Conservation (phyloP, 1,140 invertebrate genomes). For the Oncopodura yosiiana region DNA sequence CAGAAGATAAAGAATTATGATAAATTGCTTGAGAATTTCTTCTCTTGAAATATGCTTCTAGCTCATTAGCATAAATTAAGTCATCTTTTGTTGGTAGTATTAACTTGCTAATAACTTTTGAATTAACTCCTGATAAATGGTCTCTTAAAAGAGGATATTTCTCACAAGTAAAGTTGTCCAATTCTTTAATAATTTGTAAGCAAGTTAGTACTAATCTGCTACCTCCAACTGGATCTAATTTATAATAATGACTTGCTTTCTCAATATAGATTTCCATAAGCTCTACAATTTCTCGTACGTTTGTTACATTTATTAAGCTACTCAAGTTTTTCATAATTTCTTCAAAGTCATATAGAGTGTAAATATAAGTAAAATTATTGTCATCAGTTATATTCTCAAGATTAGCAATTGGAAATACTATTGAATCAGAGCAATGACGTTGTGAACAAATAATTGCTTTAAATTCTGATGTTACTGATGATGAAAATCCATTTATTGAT, state of each 20-base stretch:
- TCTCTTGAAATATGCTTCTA: too few species aligned
- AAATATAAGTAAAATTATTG: too few species aligned
- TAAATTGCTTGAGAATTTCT: too few species aligned
- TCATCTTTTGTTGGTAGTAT: slow-evolving; percentile 1
- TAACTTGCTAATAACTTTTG: not conserved
- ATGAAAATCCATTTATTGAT: too few species aligned
- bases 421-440: too few species aligned
- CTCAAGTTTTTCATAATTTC: slow-evolving; percentile 2
- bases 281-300: not conserved
- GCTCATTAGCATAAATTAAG: too few species aligned
- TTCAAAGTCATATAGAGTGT: slow-evolving; percentile 16
- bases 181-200: slow-evolving; percentile 10
- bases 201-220: slow-evolving; percentile 6
- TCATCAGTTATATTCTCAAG: not conserved
- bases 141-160: not conserved
- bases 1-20: too few species aligned
- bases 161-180: not conserved
- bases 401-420: too few species aligned
- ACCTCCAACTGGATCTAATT: slow-evolving; percentile 2
- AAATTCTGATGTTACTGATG: too few species aligned
- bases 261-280: not conserved
- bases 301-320: not conserved
- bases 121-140: slow-evolving; percentile 10
- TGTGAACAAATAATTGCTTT: too few species aligned
- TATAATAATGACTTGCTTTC: not conserved